phyloP scores from a whole-genome alignment of 2,797 vertebrate genomes.

The Acestrorhynchus altus region DNA sequence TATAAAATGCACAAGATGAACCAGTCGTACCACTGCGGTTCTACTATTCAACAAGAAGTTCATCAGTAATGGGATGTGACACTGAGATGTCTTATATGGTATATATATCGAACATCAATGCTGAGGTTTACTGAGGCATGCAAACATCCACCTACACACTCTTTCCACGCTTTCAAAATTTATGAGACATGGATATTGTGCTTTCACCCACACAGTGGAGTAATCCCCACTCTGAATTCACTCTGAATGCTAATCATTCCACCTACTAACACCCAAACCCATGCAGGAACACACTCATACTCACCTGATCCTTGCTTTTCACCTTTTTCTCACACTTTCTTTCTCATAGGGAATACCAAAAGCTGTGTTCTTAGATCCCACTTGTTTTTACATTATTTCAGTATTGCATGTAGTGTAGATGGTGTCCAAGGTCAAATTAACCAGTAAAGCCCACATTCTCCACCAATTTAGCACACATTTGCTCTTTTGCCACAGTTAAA shows the following conservation, averaged over 20 bases:
- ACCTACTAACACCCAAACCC: neutral
- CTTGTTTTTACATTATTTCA: neutral
- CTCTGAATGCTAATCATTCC: constrained; percentile 37
- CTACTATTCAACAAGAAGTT: too few relatives aligned
- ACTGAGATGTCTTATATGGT: neutral
- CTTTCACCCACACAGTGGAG: constrained; percentile 10
- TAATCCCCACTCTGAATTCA: neutral
- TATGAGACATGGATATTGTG: neutral
- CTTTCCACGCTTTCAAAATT: neutral
- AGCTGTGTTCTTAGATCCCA: neutral
- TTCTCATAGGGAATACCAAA: too few relatives aligned
- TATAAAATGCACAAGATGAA: too few relatives aligned
- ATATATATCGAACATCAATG: neutral
- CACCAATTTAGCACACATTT: neutral
- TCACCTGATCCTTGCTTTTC: neutral
- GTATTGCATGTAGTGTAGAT: neutral
- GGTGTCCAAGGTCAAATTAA: neutral
- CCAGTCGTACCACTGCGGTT: too few relatives aligned
- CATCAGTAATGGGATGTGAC: too few relatives aligned
- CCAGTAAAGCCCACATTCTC: neutral
- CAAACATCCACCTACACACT: neutral
- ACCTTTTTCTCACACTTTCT: neutral
- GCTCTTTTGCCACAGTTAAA: neutral
- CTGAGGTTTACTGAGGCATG: neutral
- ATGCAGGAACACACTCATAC: neutral